Conservation (phyloP, 1,140 invertebrate species). For the Globodera rostochiensis region DNA sequence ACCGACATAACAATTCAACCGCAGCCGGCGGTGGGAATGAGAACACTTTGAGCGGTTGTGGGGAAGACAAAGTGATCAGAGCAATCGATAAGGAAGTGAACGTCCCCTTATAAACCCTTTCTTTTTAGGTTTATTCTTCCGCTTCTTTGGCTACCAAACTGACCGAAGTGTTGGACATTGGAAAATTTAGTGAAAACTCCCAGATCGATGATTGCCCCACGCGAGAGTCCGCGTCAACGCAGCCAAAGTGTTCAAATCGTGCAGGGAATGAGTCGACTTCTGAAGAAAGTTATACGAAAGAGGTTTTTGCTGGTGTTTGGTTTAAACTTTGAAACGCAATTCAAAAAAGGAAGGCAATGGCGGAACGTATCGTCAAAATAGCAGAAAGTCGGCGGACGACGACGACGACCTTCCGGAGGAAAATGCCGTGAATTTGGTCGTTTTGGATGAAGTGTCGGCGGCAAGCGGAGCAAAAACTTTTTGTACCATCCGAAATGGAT, state of each 20-base stretch:
- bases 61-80: neutral
- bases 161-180: neutral
- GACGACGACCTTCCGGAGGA: constrained; percentile 58
- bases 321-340: neutral
- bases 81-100: neutral
- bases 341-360: constrained; percentile 17
- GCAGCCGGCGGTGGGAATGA: constrained; percentile 30
- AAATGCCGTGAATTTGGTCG: constrained; percentile 59
- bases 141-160: neutral
- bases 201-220: neutral
- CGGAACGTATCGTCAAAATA: constrained; percentile 5
- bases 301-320: too few relatives aligned
- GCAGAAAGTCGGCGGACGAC: constrained; percentile 17
- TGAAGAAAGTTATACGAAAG: neutral
- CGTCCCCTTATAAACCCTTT: too few relatives aligned
- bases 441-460: constrained; percentile 47
- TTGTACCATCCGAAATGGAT: neutral
- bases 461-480: neutral
- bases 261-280: neutral
- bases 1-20: constrained; percentile 27
- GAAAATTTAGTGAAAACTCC: constrained; percentile 12
- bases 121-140: neutral
- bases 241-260: neutral
- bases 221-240: neutral
- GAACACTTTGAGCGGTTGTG: constrained; percentile 10